These are phyloP conservation scores for Lutjanus argentimaculatus DNA, from an alignment of 2,797 vertebrate genomes.

Conservation along the genomic window DNA sequence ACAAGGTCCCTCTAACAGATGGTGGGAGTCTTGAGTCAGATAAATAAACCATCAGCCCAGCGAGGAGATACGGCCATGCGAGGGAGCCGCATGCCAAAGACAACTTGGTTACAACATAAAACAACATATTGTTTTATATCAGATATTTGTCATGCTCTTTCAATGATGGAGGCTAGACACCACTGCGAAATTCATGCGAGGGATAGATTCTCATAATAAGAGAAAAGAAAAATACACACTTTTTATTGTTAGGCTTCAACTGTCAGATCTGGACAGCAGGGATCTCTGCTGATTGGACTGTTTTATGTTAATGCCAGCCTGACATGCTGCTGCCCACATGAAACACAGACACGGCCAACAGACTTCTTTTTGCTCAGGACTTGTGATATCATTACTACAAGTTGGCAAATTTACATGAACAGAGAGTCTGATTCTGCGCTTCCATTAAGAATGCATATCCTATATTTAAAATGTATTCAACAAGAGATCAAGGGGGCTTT, in stretches of 20 bases:
- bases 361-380: slow-evolving; percentile 24
- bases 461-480: not conserved
- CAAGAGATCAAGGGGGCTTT: not conserved
- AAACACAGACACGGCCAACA: slow-evolving; percentile 31
- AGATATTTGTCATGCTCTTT: slow-evolving; percentile 5
- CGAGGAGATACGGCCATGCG: slow-evolving; percentile 16
- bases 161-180: not conserved
- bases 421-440: slow-evolving; percentile 21
- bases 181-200: not conserved
- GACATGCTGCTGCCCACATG: slow-evolving; percentile 37
- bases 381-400: slow-evolving; percentile 7
- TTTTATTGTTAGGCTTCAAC: slow-evolving; percentile 31
- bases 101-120: slow-evolving; percentile 21
- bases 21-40: slow-evolving; percentile 64
- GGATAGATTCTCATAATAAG: slow-evolving; percentile 14
- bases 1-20: slow-evolving; percentile 66
- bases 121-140: not conserved
- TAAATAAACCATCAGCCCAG: slow-evolving; percentile 63
- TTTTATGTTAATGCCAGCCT: slow-evolving; percentile 31
- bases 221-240: not conserved
- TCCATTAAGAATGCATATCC: slow-evolving; percentile 15
- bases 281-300: slow-evolving; percentile 28
- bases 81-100: slow-evolving; percentile 24
- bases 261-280: slow-evolving; percentile 46
- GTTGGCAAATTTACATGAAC: slow-evolving; percentile 23